phyloP scores from a whole-genome alignment of 2,888 invertebrate species.

The Dioctria rufipes region DNA sequence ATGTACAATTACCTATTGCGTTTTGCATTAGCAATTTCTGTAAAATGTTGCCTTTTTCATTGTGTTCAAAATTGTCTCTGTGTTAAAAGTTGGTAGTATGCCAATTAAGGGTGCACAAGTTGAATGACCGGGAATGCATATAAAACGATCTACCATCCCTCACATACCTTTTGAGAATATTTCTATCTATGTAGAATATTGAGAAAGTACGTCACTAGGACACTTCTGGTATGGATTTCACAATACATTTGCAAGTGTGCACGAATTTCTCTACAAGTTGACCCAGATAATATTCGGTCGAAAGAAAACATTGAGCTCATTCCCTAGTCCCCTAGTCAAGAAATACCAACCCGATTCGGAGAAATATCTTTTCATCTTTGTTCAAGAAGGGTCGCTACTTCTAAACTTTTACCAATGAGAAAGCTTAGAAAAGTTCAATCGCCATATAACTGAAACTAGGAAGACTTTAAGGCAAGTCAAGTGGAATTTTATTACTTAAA shows the following conservation, averaged over 20 bases:
- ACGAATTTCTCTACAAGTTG: background rate
- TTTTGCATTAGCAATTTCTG: conserved; percentile 6
- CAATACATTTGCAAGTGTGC: conserved; percentile 48
- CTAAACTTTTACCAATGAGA: background rate
- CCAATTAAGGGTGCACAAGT: conserved; percentile 55
- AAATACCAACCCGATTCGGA: background rate
- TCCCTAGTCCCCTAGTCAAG: conserved; percentile 38
- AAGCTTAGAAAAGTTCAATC: conserved; percentile 20
- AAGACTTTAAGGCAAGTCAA: conserved; percentile 17
- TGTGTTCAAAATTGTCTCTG: conserved; percentile 4
- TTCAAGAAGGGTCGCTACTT: background rate
- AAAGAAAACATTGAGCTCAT: conserved; percentile 50
- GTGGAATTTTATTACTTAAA: conserved; percentile 32
- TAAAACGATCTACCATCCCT: conserved; percentile 42
- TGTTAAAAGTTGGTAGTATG: conserved; percentile 24
- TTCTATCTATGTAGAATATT: background rate
- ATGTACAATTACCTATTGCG: background rate
- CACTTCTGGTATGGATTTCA: conserved; percentile 54
- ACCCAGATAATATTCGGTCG: conserved; percentile 15
- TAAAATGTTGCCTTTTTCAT: background rate
- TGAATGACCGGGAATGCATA: conserved; percentile 56
- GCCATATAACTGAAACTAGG: background rate
- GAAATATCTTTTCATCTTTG: conserved; percentile 20
- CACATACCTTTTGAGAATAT: conserved; percentile 37
- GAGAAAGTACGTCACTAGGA: conserved; percentile 57